Base-by-base conservation (phyloP, 2,113 vertebrate species). In the Leucopsar rothschildi region DNA sequence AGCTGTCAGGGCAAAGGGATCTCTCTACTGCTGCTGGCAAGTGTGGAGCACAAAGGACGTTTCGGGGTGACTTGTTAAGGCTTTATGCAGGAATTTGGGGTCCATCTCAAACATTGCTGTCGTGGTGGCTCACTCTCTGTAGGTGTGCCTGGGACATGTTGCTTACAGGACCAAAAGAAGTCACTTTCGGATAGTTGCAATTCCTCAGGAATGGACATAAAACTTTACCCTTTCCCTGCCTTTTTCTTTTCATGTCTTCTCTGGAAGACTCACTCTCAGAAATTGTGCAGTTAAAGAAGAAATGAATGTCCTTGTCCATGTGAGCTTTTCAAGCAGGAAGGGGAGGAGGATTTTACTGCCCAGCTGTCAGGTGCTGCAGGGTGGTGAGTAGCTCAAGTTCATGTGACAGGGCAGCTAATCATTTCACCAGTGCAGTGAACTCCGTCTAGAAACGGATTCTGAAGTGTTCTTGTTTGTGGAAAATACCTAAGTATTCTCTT, bases 121-220 rank as follows among this genome's bases (percentile, higher is more conserved):
- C 0, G 0, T 27, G n/a, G 7, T 69, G 42, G 56, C 37, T 89
- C 59, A 7, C 18, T 42, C 1, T 2, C 44, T 42, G 27, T 31
- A 35, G 1, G 9, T 14, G 21, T 42, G 25, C 20, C 2, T 6
- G 15, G 45, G 37, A 18, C 33, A 8, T 8, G 14, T 11, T 47
- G 42, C 40, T 61, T n/a, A 24, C 22, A 57, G 68, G 22, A 44
- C 22, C 39, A n/a, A 33, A 66, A 70, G 16, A 39, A 49, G 21
- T 31, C 2, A 3, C 24, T 40, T 61, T 39, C 9, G 7, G 33
- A n/a, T 24, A 20, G 52, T 2, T 55, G 20, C 44, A 82, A 1
- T 50, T 76, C 11, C 29, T 87, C 7, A 37, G 63, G 63, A 82
- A 12, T 17, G 0, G 0, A 7, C 28, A 1, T 37, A 12, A 21